These are phyloP conservation scores for Watsonalla binaria DNA, from an alignment of 2,888 invertebrate genomes.

Conservation along the genomic window DNA sequence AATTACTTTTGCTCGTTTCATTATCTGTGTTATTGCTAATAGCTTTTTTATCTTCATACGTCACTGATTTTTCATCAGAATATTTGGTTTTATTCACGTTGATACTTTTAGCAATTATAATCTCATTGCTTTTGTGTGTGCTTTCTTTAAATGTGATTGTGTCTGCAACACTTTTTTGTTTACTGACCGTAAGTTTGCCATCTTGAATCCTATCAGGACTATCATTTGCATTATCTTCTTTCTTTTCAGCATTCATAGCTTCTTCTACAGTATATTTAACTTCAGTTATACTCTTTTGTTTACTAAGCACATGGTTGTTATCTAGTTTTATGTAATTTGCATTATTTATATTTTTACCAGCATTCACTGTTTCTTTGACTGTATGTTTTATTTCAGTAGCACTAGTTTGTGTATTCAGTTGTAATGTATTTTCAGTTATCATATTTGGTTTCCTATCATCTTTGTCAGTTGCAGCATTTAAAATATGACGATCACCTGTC, in stretches of 20 bases:
- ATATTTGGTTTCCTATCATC: too few species aligned
- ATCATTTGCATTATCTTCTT: conserved; percentile 7
- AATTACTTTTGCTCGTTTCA: background rate
- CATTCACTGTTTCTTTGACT: background rate
- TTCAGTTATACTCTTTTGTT: background rate
- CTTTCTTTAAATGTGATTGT: conserved; percentile 9
- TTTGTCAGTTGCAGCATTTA: too few species aligned
- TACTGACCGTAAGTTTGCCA: background rate
- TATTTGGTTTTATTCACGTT: conserved; percentile 2
- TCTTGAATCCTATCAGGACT: conserved; percentile 1
- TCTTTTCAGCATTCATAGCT: background rate
- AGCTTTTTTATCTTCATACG: background rate
- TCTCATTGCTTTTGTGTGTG: conserved; percentile 5
- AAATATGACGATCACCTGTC: too few species aligned
- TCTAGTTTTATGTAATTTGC: background rate
- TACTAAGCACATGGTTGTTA: background rate
- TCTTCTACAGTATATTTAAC: background rate
- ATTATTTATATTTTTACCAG: background rate
- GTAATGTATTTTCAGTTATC: too few species aligned
- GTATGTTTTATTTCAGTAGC: background rate
- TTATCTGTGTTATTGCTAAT: background rate
- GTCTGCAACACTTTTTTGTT: conserved; percentile 7
- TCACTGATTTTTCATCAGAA: conserved; percentile 7
- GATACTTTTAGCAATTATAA: conserved; percentile 6
- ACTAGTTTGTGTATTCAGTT: too few species aligned